These are phyloP conservation scores for Alligator sinensis DNA, from an alignment of 2,113 vertebrate species.

Conservation along the genomic window DNA sequence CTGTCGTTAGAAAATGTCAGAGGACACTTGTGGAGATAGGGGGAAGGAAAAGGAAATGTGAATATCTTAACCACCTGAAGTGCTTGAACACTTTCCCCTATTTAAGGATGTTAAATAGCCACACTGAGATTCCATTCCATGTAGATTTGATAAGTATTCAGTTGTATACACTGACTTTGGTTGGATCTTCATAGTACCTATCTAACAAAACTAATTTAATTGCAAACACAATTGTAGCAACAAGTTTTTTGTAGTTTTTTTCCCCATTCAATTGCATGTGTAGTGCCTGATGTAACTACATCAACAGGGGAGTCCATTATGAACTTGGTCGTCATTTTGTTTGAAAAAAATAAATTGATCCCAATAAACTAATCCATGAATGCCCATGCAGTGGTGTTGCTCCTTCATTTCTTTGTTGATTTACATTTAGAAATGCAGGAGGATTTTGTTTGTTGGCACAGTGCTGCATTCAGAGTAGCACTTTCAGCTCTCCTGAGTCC, in stretches of 20 bases:
- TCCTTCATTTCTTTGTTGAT: background rate
- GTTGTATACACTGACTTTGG: background rate
- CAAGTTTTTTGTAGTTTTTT: background rate
- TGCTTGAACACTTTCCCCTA: background rate
- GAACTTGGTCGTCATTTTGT: background rate
- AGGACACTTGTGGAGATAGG: background rate
- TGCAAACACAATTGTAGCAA: background rate
- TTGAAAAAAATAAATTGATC: background rate
- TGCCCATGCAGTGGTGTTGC: background rate
- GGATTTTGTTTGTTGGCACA: background rate
- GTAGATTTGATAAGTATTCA: background rate
- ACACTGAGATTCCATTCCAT: background rate
- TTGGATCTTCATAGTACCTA: background rate
- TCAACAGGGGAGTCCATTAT: background rate
- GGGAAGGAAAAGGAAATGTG: background rate
- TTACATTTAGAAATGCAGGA: background rate
- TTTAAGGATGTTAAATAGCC: conserved; percentile 20
- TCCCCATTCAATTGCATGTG: background rate
- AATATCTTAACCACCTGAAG: background rate
- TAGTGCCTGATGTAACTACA: background rate
- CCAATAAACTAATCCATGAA: background rate
- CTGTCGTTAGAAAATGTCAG: background rate
- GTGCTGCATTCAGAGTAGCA: background rate
- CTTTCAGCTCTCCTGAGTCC: background rate
- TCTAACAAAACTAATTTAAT: background rate